These are phyloP conservation scores for Gobiocypris rarus DNA, from an alignment of 2,113 vertebrate genomes.

Conservation along the genomic window DNA sequence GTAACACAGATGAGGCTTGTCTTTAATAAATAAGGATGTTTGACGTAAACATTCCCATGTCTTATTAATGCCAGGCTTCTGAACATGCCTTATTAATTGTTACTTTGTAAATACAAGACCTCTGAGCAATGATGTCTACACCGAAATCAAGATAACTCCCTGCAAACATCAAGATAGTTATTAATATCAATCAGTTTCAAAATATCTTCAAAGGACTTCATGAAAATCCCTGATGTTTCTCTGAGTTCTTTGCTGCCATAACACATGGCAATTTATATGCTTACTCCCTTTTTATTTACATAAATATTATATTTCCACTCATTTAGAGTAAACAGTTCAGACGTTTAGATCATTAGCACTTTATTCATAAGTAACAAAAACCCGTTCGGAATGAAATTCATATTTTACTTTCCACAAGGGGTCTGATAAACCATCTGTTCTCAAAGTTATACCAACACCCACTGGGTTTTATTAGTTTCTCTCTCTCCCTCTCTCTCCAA, in stretches of 20 bases:
- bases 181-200: constrained; percentile 36
- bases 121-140: constrained; percentile 1
- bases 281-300: constrained; percentile 44
- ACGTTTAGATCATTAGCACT: constrained; percentile 47
- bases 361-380: constrained; percentile 41
- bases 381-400: constrained; percentile 34
- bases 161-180: constrained; percentile 9
- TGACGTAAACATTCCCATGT: constrained; percentile 17
- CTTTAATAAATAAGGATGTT: constrained; percentile 15
- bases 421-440: constrained; percentile 54
- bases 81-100: constrained; percentile 3
- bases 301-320: constrained; percentile 27
- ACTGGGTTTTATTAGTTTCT: constrained; percentile 29
- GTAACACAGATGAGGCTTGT: neutral
- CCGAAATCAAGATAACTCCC: neutral
- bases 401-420: constrained; percentile 37
- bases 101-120: neutral
- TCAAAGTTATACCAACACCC: constrained; percentile 49
- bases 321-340: constrained; percentile 43
- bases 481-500: constrained; percentile 7
- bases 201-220: constrained; percentile 33
- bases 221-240: constrained; percentile 10
- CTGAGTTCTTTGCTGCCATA: neutral
- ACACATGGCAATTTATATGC: constrained; percentile 26
- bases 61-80: neutral